Conservation (phyloP, 2,113 vertebrate species). For the Gila orcuttii region DNA sequence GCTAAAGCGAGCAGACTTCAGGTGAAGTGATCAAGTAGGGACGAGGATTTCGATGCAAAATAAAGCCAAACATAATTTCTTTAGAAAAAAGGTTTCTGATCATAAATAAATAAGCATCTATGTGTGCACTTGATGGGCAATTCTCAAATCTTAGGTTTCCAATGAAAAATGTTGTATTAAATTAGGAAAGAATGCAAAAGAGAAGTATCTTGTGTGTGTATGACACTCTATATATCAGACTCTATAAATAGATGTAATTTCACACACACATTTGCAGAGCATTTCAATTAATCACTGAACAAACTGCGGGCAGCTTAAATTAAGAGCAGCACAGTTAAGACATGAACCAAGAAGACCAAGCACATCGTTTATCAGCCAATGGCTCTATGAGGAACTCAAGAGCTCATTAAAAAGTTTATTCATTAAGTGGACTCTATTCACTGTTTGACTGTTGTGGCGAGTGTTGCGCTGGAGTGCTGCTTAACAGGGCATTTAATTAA, state of each 20-base stretch:
- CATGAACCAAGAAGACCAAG: conserved; percentile 25
- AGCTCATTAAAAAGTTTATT: conserved; percentile 53
- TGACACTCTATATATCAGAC: background rate
- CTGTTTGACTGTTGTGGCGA: conserved; percentile 56
- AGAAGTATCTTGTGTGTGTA: background rate
- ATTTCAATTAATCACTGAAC: conserved; percentile 29
- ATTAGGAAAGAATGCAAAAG: background rate
- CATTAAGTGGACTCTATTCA: conserved; percentile 54
- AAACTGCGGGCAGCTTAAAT: conserved; percentile 46
- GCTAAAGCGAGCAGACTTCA: conserved; percentile 9
- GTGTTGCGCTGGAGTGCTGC: conserved; percentile 48
- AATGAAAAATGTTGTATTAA: background rate
- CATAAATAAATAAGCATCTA: background rate
- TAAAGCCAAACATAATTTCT: background rate
- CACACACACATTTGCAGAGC: conserved; percentile 19
- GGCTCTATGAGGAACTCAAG: conserved; percentile 44
- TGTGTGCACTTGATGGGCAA: too few species aligned
- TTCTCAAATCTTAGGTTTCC: background rate
- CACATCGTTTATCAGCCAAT: conserved; percentile 32
- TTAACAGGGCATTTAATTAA: conserved; percentile 61
- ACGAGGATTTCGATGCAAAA: conserved; percentile 4
- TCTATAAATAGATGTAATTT: background rate
- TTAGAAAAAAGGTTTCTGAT: background rate
- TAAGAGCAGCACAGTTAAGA: conserved; percentile 48
- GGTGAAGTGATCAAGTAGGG: background rate